Evolutionary conservation across 1,140 invertebrate genomes (phyloP), one percentile per base, ranked within the genome.

Genomic region (Diorhabda sublineata): DNA sequence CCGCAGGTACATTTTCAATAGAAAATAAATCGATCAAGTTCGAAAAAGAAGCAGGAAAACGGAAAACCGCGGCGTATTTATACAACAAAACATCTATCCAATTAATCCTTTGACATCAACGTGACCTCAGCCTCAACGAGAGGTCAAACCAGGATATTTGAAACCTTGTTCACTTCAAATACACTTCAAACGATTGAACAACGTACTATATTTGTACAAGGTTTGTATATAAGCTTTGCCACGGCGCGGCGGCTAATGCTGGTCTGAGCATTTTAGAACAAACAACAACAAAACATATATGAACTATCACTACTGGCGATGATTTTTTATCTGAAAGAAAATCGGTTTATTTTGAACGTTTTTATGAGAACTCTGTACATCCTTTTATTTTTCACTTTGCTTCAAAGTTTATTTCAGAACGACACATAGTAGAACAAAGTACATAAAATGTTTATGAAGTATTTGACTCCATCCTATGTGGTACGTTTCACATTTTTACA

Each of bases 121-220:
- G 42, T 64, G 63, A 64, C 63, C 63, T 52, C 45, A 41, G 47
- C 47, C 47, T 11, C 52, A 64, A 47, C 42, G 45, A 9, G 45
- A 64, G 47, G 63, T 41, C 26, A 56, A 26, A 56, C 52, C 63
- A 64, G 52, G 63, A 64, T 47, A 64, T 64, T 64, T 64, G 63
- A 64, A 52, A 64, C 63, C 42, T 8, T 64, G 11, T 57, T 47
- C 63, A 64, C 63, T 64, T 42, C 56, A 42, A 64, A 64, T 47
- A 64, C 63, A 64, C 63, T 64, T 64, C 63, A 64, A 64, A 64
- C 63, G 63, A 64, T 64, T 41, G n/a, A 7, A 52, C 42, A 64
- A n/a, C 45, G 63, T 47, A 43, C 52, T 42, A 41, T 64, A 57
- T 64, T 64, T 64, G 42, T 45, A 45, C 61, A 62, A 62, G 26